phyloP scores from a whole-genome alignment of 2,113 vertebrate species.

The Myiozetetes cayanensis region DNA sequence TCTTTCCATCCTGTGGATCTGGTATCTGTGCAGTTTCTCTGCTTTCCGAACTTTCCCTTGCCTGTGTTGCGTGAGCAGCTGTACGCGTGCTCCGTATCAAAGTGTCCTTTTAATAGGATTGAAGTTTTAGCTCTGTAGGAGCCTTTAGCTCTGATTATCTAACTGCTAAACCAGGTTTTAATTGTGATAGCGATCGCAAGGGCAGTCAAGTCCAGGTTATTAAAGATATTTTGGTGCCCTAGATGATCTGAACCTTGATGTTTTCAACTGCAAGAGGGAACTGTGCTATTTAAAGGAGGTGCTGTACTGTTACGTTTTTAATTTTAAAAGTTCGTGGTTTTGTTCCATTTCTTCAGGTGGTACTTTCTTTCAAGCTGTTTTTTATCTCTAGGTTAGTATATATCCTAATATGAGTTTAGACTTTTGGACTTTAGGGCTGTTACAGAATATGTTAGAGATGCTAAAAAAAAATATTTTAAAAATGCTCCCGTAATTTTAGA shows the following conservation, averaged over 20 bases:
- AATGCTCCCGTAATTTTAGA: not conserved
- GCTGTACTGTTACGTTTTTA: not conserved
- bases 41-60: not conserved
- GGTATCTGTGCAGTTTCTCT: not conserved
- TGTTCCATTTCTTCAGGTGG: not conserved
- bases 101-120: slow-evolving; percentile 53
- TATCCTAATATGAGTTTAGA: not conserved
- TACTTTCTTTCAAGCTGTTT: not conserved
- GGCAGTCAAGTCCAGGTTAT: not conserved
- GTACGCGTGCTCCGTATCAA: not conserved
- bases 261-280: not conserved
- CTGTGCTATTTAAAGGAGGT: not conserved
- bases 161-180: slow-evolving; percentile 35
- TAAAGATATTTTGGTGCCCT: not conserved
- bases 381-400: not conserved
- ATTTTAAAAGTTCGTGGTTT: not conserved
- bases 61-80: not conserved
- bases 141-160: slow-evolving; percentile 49
- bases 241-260: not conserved
- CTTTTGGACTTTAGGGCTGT: not conserved
- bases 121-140: slow-evolving; percentile 26
- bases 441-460: not conserved
- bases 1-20: not conserved
- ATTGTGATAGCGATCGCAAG: slow-evolving; percentile 21
- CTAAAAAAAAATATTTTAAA: not conserved